phyloP scores from a whole-genome alignment of 1,140 invertebrate genomes.

The Macrostomum lignano region DNA sequence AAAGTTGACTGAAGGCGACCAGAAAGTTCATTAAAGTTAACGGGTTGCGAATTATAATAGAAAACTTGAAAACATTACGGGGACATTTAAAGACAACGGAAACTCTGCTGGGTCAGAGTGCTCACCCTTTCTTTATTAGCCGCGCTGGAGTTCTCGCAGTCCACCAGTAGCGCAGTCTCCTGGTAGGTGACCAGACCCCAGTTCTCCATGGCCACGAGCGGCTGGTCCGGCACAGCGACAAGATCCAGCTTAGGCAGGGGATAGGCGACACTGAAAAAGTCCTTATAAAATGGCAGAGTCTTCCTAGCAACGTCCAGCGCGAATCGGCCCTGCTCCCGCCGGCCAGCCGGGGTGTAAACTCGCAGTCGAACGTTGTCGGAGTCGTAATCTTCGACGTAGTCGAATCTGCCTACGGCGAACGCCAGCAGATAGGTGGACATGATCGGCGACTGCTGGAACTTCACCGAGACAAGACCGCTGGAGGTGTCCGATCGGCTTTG shows the following conservation, averaged over 20 bases:
- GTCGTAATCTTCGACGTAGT: conserved; percentile 53
- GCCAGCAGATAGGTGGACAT: conserved; percentile 91
- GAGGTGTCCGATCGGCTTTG: not conserved
- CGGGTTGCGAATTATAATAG: too few relatives aligned
- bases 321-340: conserved; percentile 64
- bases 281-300: conserved; percentile 63
- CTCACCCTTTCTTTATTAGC: conserved; percentile 21
- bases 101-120: too few relatives aligned
- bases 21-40: too few relatives aligned
- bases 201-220: conserved; percentile 34
- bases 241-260: conserved; percentile 52
- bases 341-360: conserved; percentile 66
- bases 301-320: conserved; percentile 41
- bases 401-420: conserved; percentile 66
- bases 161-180: conserved; percentile 43
- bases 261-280: conserved; percentile 75
- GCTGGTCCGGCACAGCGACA: conserved; percentile 36
- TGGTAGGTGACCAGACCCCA: conserved; percentile 73
- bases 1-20: too few relatives aligned
- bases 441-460: conserved; percentile 55
- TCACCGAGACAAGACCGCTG: conserved; percentile 26
- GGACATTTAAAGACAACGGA: too few relatives aligned
- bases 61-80: too few relatives aligned
- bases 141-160: not conserved
- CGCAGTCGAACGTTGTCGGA: conserved; percentile 33